These are phyloP conservation scores for Neopipo cinnamomea DNA, from an alignment of 2,113 vertebrate genomes.

Conservation along the genomic window DNA sequence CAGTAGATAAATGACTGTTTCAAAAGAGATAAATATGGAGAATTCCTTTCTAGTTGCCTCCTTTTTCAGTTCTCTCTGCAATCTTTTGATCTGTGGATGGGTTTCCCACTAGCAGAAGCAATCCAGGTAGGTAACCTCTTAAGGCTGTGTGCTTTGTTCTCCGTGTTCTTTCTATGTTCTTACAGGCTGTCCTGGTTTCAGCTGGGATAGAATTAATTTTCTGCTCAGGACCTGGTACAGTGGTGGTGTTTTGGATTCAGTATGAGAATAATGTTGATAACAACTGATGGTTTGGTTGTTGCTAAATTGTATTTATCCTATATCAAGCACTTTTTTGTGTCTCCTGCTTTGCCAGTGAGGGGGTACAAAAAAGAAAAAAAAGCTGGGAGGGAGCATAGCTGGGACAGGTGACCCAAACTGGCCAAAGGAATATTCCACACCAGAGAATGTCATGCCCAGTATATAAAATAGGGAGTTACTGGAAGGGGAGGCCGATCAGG, in stretches of 20 bases:
- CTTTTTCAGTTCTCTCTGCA: not conserved
- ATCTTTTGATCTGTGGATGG: not conserved
- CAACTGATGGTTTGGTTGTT: not conserved
- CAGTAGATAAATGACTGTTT: not conserved
- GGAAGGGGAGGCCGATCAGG: accelerated
- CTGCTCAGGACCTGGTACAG: not conserved
- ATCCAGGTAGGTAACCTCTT: not conserved
- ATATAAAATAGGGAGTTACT: not conserved
- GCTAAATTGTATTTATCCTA: not conserved
- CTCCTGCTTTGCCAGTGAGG: not conserved
- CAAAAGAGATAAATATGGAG: not conserved
- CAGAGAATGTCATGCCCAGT: not conserved
- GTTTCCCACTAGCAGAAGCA: not conserved
- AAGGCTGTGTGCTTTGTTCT: not conserved
- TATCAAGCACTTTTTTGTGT: not conserved
- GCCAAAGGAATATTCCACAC: not conserved
- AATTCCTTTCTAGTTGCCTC: not conserved
- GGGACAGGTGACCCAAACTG: not conserved
- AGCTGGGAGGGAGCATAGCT: not conserved
- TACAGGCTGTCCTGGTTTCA: not conserved
- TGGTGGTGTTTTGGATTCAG: not conserved
- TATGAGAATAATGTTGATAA: not conserved
- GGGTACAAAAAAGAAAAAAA: not conserved
- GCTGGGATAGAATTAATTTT: not conserved
- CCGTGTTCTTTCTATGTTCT: not conserved